Evolutionary conservation across 2,113 vertebrate genomes (phyloP).

Genomic region (Sitta europaea): DNA sequence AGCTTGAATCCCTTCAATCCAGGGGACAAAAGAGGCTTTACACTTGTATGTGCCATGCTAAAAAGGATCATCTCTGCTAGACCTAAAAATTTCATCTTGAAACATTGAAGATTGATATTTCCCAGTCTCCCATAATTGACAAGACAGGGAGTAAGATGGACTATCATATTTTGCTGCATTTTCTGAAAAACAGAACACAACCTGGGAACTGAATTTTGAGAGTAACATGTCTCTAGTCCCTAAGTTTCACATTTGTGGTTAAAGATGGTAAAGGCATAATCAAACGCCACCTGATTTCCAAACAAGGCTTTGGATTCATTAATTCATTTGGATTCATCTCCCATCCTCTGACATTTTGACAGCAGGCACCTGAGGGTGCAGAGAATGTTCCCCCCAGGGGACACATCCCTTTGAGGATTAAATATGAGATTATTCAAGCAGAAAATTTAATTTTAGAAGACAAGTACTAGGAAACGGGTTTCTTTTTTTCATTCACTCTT

Average conservation of each 20-base stretch:
- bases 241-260: background rate
- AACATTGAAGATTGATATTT: background rate
- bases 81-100: background rate
- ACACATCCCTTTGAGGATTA: conserved; percentile 5
- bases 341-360: background rate
- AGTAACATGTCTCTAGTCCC: background rate
- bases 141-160: background rate
- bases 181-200: background rate
- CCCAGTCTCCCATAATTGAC: background rate
- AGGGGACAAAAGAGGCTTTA: background rate
- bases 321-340: background rate
- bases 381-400: background rate
- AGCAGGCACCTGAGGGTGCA: background rate
- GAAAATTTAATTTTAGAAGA: conserved; percentile 53
- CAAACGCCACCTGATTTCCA: background rate
- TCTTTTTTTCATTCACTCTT: conserved; percentile 50
- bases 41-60: background rate
- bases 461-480: conserved; percentile 23
- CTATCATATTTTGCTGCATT: background rate
- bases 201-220: background rate
- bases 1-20: background rate
- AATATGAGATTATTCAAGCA: conserved; percentile 35
- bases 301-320: background rate
- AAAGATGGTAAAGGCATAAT: background rate
- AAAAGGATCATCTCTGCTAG: background rate